phyloP scores from a whole-genome alignment of 2,113 vertebrate species.

The Panthera leo region DNA sequence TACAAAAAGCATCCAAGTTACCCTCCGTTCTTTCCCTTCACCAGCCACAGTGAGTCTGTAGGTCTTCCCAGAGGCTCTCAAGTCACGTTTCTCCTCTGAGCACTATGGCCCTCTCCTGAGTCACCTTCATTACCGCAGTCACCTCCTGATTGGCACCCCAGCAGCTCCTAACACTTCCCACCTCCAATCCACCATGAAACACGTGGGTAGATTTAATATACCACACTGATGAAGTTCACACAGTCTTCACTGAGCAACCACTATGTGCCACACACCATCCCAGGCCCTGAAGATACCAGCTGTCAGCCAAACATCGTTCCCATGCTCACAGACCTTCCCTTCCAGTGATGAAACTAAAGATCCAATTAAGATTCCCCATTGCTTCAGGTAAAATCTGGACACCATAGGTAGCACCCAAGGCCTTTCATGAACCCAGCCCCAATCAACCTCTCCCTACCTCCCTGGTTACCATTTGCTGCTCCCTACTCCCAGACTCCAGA shows the following conservation, averaged over 20 bases:
- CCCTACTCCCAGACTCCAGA: too few relatives aligned
- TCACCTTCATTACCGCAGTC: background rate
- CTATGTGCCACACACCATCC: background rate
- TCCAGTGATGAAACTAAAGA: background rate
- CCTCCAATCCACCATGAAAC: background rate
- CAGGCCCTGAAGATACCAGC: background rate
- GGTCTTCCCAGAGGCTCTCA: background rate
- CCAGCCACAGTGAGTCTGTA: background rate
- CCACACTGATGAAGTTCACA: background rate
- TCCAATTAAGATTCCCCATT: background rate
- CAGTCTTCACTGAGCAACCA: background rate
- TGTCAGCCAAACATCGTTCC: background rate
- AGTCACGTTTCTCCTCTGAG: background rate
- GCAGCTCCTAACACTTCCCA: background rate
- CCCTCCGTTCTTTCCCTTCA: background rate
- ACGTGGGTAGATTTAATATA: background rate
- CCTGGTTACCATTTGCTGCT: background rate
- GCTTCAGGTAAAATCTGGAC: background rate
- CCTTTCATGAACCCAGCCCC: background rate
- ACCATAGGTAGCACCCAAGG: background rate
- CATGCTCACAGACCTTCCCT: background rate
- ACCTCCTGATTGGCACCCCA: too few relatives aligned
- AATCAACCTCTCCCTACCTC: background rate
- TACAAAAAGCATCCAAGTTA: background rate
- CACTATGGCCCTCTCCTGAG: background rate